These are phyloP conservation scores for Himantopus leucocephalus DNA, from an alignment of 2,113 vertebrate species.

Conservation along the genomic window DNA sequence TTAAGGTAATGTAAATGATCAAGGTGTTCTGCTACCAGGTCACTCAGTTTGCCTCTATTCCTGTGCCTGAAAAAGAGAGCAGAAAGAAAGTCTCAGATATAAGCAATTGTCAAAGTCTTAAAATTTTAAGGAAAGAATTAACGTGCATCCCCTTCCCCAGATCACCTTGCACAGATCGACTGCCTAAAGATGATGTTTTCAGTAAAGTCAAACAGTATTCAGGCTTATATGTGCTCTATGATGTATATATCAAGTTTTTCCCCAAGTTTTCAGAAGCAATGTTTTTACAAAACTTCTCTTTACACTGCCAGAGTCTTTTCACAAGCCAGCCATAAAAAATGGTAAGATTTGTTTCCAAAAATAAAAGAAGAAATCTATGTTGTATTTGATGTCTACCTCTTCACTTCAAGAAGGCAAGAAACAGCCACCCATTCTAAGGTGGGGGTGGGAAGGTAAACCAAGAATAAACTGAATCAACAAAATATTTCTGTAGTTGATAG, in stretches of 20 bases:
- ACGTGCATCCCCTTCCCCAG: not conserved
- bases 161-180: not conserved
- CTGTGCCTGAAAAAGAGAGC: conserved; percentile 82
- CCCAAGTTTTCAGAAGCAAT: not conserved
- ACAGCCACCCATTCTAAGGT: fast-evolving
- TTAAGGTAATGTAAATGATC: conserved; percentile 98
- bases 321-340: not conserved
- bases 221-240: not conserved
- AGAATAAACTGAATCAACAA: not conserved
- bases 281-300: not conserved
- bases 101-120: not conserved
- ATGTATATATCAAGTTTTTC: not conserved
- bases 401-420: not conserved
- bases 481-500: not conserved
- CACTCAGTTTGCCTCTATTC: conserved; percentile 93
- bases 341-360: not conserved
- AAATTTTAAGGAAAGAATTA: not conserved
- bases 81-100: not conserved
- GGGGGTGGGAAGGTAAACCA: not conserved
- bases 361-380: not conserved
- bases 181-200: not conserved
- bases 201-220: not conserved
- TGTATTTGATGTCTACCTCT: not conserved
- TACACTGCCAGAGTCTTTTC: not conserved
- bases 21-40: conserved; percentile 95